Percentiles rank a stretch among this genome's conserved stretches.
These are phyloP conservation scores for Campylomormyrus numenius DNA, from an alignment of 2,113 vertebrate species.

Conservation along the genomic window DNA sequence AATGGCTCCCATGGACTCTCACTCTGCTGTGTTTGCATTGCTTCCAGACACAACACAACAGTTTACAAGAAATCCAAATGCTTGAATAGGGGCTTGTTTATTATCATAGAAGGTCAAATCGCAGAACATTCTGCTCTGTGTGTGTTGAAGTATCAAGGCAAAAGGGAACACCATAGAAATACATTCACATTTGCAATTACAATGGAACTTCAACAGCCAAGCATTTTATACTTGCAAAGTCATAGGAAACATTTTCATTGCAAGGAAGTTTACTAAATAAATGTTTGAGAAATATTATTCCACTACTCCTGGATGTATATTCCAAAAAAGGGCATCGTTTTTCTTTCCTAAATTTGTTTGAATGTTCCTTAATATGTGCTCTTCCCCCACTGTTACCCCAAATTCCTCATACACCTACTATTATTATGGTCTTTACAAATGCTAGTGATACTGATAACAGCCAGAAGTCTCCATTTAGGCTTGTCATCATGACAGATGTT, in stretches of 20 bases:
- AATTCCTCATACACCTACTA: not conserved
- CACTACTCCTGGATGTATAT: not conserved
- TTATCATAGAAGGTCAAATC: not conserved
- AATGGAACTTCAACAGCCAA: not conserved
- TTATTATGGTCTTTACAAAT: not conserved
- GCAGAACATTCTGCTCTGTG: not conserved
- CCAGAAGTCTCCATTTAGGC: not conserved
- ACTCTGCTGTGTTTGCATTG: not conserved
- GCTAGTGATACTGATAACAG: not conserved
- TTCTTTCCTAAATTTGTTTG: not conserved
- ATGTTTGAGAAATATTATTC: not conserved
- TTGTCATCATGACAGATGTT: not conserved
- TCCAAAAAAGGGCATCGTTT: not conserved
- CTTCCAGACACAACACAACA: slow-evolving; percentile 3
- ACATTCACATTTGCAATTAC: not conserved
- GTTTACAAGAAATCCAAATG: not conserved
- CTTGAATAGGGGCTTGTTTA: not conserved
- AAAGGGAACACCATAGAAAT: not conserved
- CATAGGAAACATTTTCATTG: not conserved
- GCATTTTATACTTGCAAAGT: not conserved
- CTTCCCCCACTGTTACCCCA: not conserved
- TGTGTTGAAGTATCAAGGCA: not conserved
- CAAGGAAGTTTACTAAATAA: not conserved
- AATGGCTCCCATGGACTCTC: not conserved
- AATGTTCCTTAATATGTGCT: not conserved